A percentile compares a stretch with the other conserved stretches of the same genome.
These are phyloP conservation scores for Dicentrarchus labrax DNA, from an alignment of 2,113 vertebrate species.

Conservation along the genomic window DNA sequence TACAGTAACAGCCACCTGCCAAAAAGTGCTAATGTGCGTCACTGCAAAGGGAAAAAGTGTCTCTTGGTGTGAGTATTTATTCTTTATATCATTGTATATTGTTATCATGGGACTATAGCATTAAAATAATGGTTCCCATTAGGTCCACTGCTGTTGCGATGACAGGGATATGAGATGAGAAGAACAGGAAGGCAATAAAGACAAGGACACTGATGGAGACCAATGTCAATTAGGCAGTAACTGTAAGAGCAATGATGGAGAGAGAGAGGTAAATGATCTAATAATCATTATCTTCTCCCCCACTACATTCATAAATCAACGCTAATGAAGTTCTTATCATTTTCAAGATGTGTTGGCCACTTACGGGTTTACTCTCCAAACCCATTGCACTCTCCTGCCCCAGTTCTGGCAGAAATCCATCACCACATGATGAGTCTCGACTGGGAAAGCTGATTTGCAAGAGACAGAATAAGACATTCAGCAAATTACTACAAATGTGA, in stretches of 20 bases:
- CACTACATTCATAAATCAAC: slow-evolving; percentile 52
- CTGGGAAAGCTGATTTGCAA: slow-evolving; percentile 8
- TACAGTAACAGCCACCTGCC: slow-evolving; percentile 25
- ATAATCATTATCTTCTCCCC: slow-evolving; percentile 40
- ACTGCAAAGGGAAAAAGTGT: slow-evolving; percentile 1
- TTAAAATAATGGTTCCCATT: slow-evolving; percentile 3
- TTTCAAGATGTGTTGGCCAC: slow-evolving; percentile 23
- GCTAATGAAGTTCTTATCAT: slow-evolving; percentile 45
- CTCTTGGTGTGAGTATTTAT: neutral
- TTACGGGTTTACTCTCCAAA: slow-evolving; percentile 31
- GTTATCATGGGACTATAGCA: neutral
- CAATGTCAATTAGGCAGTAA: slow-evolving; percentile 62
- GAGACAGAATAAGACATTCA: slow-evolving; percentile 33
- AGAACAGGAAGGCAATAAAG: slow-evolving; percentile 22
- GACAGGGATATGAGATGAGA: neutral
- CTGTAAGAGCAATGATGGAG: slow-evolving; percentile 23
- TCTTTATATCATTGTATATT: neutral
- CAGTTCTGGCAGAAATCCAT: slow-evolving; percentile 33
- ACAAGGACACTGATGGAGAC: slow-evolving; percentile 55
- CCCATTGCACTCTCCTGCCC: slow-evolving; percentile 19
- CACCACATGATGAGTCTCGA: slow-evolving; percentile 16
- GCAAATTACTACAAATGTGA: slow-evolving; percentile 11
- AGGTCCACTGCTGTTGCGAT: slow-evolving; percentile 17
- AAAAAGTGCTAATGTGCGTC: slow-evolving; percentile 26
- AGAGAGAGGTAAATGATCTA: slow-evolving; percentile 56